These are phyloP conservation scores for Agelaius phoeniceus DNA, from an alignment of 2,113 vertebrate genomes.

Conservation along the genomic window DNA sequence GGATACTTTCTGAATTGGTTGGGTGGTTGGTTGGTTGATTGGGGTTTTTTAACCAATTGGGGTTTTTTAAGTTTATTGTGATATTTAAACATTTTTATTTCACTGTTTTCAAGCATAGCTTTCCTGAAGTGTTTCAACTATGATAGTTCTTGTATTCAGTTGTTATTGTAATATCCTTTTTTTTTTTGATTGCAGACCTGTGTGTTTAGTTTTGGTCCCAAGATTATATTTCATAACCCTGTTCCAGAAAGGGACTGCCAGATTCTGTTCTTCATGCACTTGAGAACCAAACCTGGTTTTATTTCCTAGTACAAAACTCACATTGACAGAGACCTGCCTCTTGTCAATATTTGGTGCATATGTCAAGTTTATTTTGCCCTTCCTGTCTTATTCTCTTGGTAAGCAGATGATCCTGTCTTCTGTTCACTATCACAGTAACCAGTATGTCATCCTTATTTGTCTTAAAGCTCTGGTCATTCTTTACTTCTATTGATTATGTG, in stretches of 20 bases:
- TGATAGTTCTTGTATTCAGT: background rate
- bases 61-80: background rate
- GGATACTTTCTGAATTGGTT: background rate
- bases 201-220: background rate
- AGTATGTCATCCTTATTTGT: background rate
- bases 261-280: background rate
- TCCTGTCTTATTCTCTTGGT: background rate
- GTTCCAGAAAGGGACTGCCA: background rate
- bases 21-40: background rate
- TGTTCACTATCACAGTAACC: background rate
- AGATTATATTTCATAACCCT: background rate
- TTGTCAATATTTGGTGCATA: background rate
- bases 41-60: background rate
- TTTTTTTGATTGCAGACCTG: background rate
- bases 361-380: background rate
- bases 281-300: background rate
- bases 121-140: background rate
- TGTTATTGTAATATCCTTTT: background rate
- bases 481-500: background rate
- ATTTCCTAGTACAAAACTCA: background rate
- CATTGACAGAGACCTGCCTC: background rate
- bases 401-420: background rate
- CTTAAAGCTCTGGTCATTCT: background rate
- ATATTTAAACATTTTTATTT: background rate
- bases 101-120: background rate